Percentiles rank a stretch among this genome's conserved stretches.
These are phyloP conservation scores for Trichogramma pretiosum DNA, from an alignment of 1,140 invertebrate species.

Conservation along the genomic window DNA sequence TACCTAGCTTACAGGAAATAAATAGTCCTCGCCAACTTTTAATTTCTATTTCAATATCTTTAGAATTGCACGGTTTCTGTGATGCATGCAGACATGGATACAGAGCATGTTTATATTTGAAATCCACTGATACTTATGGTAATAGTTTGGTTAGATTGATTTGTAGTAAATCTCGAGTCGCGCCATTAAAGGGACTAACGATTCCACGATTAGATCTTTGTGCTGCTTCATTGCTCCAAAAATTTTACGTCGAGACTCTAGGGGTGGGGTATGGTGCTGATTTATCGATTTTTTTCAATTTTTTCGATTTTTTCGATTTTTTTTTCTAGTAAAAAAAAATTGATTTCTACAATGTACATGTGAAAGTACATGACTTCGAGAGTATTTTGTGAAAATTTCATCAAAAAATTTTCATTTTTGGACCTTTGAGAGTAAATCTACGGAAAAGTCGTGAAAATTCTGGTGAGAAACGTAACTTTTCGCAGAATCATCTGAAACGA, in stretches of 20 bases:
- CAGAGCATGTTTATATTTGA: not conserved
- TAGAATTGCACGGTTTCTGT: constrained; percentile 2
- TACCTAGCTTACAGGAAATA: not conserved
- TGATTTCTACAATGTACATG: no score
- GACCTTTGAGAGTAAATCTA: no score
- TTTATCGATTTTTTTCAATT: no score
- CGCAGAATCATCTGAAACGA: no score
- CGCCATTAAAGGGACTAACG: not conserved
- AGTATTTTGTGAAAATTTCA: no score
- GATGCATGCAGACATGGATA: not conserved
- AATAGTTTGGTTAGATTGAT: not conserved
- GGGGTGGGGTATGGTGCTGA: no score
- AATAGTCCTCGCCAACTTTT: not conserved
- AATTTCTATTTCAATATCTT: not conserved
- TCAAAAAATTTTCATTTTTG: no score
- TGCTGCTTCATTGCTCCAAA: constrained; percentile 31
- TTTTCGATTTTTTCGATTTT: no score
- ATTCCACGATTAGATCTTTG: constrained; percentile 17
- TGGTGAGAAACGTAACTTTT: no score
- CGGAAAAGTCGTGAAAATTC: no score
- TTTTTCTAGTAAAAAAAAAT: no score
- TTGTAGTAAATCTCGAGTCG: constrained; percentile 2
- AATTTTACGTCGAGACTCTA: constrained; percentile 13
- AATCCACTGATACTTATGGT: not conserved
- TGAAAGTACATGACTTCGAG: no score